Evolutionary conservation across 2,797 vertebrate species (phyloP).

Genomic region (Sebastolobus alascanus): DNA sequence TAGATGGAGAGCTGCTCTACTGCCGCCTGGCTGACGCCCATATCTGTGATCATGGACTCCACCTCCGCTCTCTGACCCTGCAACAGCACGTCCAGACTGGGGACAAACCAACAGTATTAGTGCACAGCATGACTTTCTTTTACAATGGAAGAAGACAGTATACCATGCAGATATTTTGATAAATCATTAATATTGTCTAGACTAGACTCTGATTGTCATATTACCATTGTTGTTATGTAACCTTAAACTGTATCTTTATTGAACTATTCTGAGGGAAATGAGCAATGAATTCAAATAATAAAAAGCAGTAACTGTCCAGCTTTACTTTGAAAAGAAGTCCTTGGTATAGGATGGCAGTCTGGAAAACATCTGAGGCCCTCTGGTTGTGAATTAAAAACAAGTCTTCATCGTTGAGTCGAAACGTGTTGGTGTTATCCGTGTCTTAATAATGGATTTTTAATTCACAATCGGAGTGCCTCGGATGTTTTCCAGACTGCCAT

Average conservation of each 20-base stretch:
- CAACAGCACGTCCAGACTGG: conserved; percentile 91
- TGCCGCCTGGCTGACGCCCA: conserved; percentile 91
- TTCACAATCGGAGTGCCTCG: no score
- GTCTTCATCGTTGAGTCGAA: no score
- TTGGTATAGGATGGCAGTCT: no score
- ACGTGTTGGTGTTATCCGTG: no score
- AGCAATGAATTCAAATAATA: no score
- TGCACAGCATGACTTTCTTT: neutral
- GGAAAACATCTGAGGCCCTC: no score
- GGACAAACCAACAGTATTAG: conserved; percentile 25
- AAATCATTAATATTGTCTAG: neutral
- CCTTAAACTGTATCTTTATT: neutral
- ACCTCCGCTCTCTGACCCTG: conserved; percentile 93
- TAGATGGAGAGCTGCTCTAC: conserved; percentile 96
- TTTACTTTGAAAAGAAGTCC: no score
- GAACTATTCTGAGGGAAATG: neutral
- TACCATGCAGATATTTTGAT: neutral
- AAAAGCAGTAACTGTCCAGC: no score
- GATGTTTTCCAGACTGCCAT: no score
- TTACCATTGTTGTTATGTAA: neutral
- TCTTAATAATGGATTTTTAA: no score
- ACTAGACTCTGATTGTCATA: neutral
- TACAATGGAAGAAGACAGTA: neutral
- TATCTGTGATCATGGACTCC: conserved; percentile 96
- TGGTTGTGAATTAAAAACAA: no score